Evolutionary conservation across 2,113 vertebrate species (phyloP).

Genomic region (Odobenus rosmarus): DNA sequence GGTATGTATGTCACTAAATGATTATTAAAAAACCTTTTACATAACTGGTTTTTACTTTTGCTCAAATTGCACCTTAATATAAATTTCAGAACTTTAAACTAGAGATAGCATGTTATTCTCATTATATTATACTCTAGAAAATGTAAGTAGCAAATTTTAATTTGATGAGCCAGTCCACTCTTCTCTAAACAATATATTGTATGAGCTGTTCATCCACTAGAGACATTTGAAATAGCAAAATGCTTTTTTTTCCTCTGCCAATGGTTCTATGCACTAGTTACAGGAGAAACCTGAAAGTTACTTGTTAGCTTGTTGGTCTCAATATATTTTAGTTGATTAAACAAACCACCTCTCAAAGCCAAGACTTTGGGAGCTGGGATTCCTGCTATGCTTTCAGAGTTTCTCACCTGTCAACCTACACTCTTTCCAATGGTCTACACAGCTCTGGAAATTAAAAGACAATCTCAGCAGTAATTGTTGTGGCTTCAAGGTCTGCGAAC

Average conservation of each 20-base stretch:
- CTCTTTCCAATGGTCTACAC: neutral
- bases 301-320: neutral
- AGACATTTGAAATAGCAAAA: slow-evolving; percentile 32
- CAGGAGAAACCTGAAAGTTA: neutral
- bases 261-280: neutral
- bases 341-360: neutral
- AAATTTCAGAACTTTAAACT: neutral
- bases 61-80: neutral
- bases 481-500: neutral
- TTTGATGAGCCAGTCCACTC: neutral
- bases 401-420: neutral
- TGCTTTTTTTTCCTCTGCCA: neutral
- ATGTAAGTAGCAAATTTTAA: slow-evolving; percentile 22
- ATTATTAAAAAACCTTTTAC: neutral
- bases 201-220: neutral
- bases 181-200: neutral
- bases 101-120: neutral
- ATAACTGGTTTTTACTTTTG: slow-evolving; percentile 25
- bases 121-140: slow-evolving; percentile 28
- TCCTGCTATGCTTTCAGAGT: neutral
- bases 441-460: neutral
- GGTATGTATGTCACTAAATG: neutral
- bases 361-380: neutral
- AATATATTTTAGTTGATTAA: slow-evolving; percentile 11
- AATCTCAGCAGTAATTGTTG: neutral